Percentiles rank a stretch among this genome's conserved stretches.
These are phyloP conservation scores for Nemotelus pantherinus DNA, from an alignment of 2,888 invertebrate genomes.

Conservation along the genomic window DNA sequence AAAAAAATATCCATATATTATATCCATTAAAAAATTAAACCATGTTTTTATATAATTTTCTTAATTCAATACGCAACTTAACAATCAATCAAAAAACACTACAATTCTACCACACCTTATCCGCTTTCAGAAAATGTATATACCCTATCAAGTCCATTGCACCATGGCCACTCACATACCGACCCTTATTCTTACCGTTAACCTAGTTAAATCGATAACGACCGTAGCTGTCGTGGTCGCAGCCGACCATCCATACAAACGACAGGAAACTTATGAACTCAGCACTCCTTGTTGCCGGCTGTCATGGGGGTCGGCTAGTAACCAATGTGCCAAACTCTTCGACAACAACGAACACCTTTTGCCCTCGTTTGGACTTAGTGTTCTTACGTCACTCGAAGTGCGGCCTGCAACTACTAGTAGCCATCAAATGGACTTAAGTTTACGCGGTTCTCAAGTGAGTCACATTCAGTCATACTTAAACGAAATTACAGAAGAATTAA, in stretches of 20 bases:
- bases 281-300: slow-evolving; percentile 33
- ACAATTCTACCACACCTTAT: too few species aligned
- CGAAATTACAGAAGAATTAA: slow-evolving; percentile 12
- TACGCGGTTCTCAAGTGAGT: slow-evolving; percentile 63
- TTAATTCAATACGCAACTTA: too few species aligned
- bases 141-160: neutral
- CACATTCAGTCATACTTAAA: neutral
- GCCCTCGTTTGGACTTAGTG: too few species aligned
- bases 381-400: too few species aligned
- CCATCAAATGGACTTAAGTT: slow-evolving; percentile 62
- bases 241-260: neutral
- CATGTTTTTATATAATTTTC: too few species aligned
- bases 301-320: slow-evolving; percentile 29
- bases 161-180: slow-evolving; percentile 13
- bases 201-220: slow-evolving; percentile 43
- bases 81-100: too few species aligned
- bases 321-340: slow-evolving; percentile 31
- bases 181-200: slow-evolving; percentile 1
- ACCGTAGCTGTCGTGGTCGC: neutral
- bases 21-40: too few species aligned
- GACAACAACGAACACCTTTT: too few species aligned
- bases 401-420: neutral
- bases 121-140: too few species aligned
- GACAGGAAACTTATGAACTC: slow-evolving; percentile 5
- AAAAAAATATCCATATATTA: too few species aligned